A percentile compares a stretch with the other conserved stretches of the same genome.
These are phyloP conservation scores for Coregonus suidteri DNA, from an alignment of 2,797 vertebrate genomes.

Conservation along the genomic window DNA sequence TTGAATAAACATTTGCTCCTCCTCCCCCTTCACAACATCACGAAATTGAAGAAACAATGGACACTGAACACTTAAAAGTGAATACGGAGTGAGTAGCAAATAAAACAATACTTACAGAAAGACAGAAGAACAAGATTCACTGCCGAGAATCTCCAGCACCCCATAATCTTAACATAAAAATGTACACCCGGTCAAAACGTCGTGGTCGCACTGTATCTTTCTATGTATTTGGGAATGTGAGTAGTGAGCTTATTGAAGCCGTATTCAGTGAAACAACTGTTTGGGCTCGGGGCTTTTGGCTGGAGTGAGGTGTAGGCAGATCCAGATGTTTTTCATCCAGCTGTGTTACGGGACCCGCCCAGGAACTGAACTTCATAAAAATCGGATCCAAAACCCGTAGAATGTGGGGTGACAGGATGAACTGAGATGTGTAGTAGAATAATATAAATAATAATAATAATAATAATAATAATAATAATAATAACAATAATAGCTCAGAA, in stretches of 20 bases:
- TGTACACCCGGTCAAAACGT: constrained; percentile 15
- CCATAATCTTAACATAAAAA: constrained; percentile 56
- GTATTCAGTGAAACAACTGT: constrained; percentile 35
- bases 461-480: not conserved
- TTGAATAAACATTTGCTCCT: not conserved
- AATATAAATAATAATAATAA: not conserved
- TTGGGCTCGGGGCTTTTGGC: constrained; percentile 39
- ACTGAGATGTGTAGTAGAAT: not conserved
- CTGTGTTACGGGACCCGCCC: constrained; percentile 84
- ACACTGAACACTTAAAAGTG: constrained; percentile 26
- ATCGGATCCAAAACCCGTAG: not conserved
- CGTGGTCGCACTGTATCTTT: constrained; percentile 3
- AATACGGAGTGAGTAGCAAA: constrained; percentile 21
- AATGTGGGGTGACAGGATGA: not conserved
- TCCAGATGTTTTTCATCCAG: constrained; percentile 87
- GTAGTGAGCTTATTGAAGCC: constrained; percentile 21
- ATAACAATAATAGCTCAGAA: not conserved
- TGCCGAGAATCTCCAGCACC: constrained; percentile 45
- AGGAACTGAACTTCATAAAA: constrained; percentile 39
- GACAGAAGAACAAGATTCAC: constrained; percentile 56
- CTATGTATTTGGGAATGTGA: not conserved
- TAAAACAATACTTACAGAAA: constrained; percentile 58
- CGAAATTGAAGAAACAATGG: constrained; percentile 33
- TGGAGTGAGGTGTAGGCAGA: constrained; percentile 68
- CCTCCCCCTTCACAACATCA: constrained; percentile 11